Base-by-base conservation (phyloP, 2,113 vertebrate genomes). In the Cariama cristata region DNA sequence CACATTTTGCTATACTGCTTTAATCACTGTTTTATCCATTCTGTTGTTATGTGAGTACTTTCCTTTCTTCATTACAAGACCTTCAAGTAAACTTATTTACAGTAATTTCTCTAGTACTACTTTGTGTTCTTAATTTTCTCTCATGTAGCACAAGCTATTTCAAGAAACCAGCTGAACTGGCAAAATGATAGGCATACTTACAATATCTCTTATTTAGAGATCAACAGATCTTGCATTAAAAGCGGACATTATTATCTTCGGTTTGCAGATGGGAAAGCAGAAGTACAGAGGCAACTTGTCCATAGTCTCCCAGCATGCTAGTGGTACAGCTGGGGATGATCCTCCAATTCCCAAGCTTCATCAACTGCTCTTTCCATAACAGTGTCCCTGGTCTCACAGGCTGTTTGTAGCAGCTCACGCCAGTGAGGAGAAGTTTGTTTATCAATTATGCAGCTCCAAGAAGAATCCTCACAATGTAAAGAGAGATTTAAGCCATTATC, bases 1-100 rank as follows among this genome's bases (percentile, higher is more conserved):
- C 74, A 73, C n/a, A 58, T 75, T 85, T 95, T 81, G 21, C 79
- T 93, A 86, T 93, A 72, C 35, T 87, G 71, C 58, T 76, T 94
- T 83, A 88, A 71, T 90, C 71, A n/a, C 38, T 82, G 12, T 83
- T 85, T 82, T 76, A 71, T 79, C 50, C 21, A 23, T 90, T 79
- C 55, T 93, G 27, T 82, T 49, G 50, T 79, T 90, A 44, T 23
- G 24, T 60, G 45, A 73, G 23, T 69, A 56, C 40, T 79, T 88
- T 66, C 30, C 19, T 66, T 94, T 74, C 44, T 90, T 86, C 68
- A 67, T 81, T 93, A 71, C 35, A 88, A 81, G 68, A 73, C 56
- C n/a, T 74, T 74, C 75, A 67, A 56, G 69, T 91, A 90, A 90
- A 77, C 38, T 86, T 83, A 52, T 67, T 81, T 86, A 47, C 52